A percentile compares a stretch with the other conserved stretches of the same genome.
These are phyloP conservation scores for Neotoma lepida DNA, from an alignment of 2,113 vertebrate species.

Conservation along the genomic window DNA sequence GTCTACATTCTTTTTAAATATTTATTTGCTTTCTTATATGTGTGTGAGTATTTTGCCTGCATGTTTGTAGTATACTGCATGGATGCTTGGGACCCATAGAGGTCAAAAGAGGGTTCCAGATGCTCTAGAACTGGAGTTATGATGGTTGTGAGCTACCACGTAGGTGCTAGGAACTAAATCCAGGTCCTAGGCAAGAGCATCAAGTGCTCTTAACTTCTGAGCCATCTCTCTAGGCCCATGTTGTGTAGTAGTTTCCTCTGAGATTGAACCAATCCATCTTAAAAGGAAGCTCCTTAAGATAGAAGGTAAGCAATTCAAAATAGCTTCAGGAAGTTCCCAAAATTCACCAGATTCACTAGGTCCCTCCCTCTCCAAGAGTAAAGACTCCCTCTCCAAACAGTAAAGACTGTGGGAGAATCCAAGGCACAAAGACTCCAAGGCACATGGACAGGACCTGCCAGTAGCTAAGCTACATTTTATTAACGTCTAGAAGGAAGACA, in stretches of 20 bases:
- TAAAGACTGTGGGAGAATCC: too few relatives aligned
- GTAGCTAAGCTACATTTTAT: background rate
- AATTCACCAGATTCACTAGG: too few relatives aligned
- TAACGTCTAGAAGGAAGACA: background rate
- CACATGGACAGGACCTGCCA: background rate
- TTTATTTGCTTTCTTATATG: background rate
- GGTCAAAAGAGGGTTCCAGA: background rate
- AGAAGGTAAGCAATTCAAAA: too few relatives aligned
- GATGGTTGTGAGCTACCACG: too few relatives aligned
- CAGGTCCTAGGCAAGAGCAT: background rate
- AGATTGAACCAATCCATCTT: too few relatives aligned
- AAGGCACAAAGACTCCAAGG: too few relatives aligned
- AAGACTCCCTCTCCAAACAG: too few relatives aligned
- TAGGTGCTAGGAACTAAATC: background rate
- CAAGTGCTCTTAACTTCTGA: background rate
- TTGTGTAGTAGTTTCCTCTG: too few relatives aligned
- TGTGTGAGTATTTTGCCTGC: background rate
- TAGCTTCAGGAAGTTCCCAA: too few relatives aligned
- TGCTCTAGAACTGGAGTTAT: background rate
- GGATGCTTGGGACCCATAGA: background rate
- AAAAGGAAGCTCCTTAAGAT: too few relatives aligned
- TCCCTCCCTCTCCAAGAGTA: too few relatives aligned
- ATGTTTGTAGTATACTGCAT: background rate
- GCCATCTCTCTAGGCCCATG: background rate
- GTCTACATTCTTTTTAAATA: background rate